Percentiles rank a stretch among this genome's conserved stretches.
Conservation (phyloP, 1,140 invertebrate species). For the Atta colombica region DNA sequence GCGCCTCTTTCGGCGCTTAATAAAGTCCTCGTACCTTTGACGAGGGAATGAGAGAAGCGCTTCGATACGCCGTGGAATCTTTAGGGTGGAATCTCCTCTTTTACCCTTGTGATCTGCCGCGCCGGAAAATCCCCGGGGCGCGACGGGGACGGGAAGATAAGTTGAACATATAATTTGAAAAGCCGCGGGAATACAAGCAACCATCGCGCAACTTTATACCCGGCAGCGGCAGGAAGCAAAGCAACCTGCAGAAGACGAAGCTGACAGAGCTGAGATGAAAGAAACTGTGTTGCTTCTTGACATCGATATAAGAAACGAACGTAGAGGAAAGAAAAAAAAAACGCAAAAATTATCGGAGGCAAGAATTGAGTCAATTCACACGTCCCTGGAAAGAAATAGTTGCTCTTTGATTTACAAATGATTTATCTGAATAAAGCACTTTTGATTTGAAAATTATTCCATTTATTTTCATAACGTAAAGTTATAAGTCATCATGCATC, state of each 20-base stretch:
- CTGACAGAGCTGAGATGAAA: conserved; percentile 70
- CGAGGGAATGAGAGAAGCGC: conserved; percentile 29
- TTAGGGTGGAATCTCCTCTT: conserved; percentile 55
- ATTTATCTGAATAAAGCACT: not conserved
- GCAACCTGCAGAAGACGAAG: conserved; percentile 51
- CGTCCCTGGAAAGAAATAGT: not conserved
- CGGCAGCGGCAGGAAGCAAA: conserved; percentile 65
- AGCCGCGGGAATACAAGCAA: conserved; percentile 77
- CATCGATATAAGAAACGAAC: conserved; percentile 43
- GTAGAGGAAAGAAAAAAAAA: conserved; percentile 34
- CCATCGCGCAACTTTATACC: conserved; percentile 72
- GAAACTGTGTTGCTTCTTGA: conserved; percentile 39
- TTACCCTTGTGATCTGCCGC: conserved; percentile 9
- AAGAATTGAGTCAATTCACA: conserved; percentile 71
- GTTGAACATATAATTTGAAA: conserved; percentile 79
- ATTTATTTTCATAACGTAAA: conserved; percentile 16
- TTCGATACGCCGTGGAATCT: conserved; percentile 66
- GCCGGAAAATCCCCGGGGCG: conserved; percentile 69
- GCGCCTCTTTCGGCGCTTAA: conserved; percentile 71
- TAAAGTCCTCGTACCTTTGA: conserved; percentile 67
- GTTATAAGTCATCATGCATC: too few relatives aligned
- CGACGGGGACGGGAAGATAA: conserved; percentile 66
- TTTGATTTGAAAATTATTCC: conserved; percentile 59
- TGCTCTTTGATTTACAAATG: not conserved
- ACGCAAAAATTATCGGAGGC: not conserved